Conservation (phyloP, 2,797 vertebrate genomes). For the Scleropages formosus region DNA sequence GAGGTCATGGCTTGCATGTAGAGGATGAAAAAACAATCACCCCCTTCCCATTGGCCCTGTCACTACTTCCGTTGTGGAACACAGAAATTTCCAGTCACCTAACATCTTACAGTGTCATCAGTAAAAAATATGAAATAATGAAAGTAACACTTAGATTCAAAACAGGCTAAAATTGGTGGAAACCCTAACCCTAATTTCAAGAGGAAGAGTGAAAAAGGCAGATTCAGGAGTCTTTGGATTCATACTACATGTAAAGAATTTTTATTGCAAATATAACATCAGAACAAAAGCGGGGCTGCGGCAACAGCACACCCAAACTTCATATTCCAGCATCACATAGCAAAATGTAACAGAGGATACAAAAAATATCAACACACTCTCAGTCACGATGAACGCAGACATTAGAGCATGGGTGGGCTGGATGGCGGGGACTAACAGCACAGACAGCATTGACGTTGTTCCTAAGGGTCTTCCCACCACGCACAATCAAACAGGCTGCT, state of each 20-base stretch:
- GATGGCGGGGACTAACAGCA: not conserved
- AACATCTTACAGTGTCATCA: no score
- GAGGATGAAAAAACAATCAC: slow-evolving; percentile 12
- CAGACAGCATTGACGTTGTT: not conserved
- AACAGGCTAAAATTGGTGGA: no score
- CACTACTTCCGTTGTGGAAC: no score
- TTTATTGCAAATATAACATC: slow-evolving; percentile 32
- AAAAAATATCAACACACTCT: slow-evolving; percentile 15
- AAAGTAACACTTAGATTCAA: no score
- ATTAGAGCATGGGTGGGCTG: not conserved
- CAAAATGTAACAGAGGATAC: slow-evolving; percentile 23
- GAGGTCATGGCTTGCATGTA: slow-evolving; percentile 52
- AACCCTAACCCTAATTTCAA: no score
- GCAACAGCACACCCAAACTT: slow-evolving; percentile 34
- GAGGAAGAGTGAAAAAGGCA: not conserved
- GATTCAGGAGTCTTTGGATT: slow-evolving; percentile 16
- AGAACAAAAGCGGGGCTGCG: slow-evolving; percentile 27
- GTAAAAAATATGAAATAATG: no score
- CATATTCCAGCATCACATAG: slow-evolving; percentile 41
- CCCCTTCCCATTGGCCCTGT: not conserved
- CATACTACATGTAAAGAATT: slow-evolving; percentile 22
- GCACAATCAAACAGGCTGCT: slow-evolving; percentile 28
- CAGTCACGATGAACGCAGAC: slow-evolving; percentile 11
- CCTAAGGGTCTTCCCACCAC: not conserved
- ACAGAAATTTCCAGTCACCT: no score